Conservation (phyloP, 2,113 vertebrate genomes). For the Coracopsis vasa region DNA sequence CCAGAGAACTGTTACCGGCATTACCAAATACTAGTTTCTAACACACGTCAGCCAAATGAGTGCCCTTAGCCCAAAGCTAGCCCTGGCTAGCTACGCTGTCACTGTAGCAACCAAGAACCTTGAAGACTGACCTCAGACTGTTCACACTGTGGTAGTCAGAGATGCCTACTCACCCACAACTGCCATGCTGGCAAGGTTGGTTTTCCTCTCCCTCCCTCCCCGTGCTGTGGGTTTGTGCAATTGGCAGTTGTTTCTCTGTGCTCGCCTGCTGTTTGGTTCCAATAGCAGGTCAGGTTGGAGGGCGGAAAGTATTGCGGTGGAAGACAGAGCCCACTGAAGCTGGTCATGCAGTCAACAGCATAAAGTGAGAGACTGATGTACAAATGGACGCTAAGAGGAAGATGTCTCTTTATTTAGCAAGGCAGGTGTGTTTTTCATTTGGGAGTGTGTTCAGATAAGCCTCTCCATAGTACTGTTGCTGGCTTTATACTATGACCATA, state of each 20-base stretch:
- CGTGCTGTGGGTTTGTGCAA: background rate
- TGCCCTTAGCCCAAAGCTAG: slow-evolving; percentile 45
- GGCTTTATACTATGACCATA: background rate
- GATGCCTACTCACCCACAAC: background rate
- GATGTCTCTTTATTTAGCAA: background rate
- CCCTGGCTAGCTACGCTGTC: slow-evolving; percentile 5
- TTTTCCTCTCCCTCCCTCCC: background rate
- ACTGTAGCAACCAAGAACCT: slow-evolving; percentile 36
- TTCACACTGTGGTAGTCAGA: slow-evolving; percentile 2
- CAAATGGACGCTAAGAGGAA: background rate
- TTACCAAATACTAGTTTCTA: slow-evolving; percentile 48
- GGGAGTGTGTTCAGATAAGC: background rate
- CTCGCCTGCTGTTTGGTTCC: slow-evolving; percentile 4
- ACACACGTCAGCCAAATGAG: slow-evolving; percentile 30
- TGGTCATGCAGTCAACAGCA: background rate
- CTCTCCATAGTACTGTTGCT: background rate
- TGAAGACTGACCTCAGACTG: slow-evolving; percentile 50
- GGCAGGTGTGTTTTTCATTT: background rate
- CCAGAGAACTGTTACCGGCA: background rate
- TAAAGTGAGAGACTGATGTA: background rate
- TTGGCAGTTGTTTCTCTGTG: background rate
- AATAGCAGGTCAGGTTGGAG: slow-evolving; percentile 1
- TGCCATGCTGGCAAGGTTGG: background rate
- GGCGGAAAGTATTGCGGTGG: background rate
- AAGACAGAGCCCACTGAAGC: background rate